A percentile compares a stretch with the other conserved stretches of the same genome.
phyloP scores from a whole-genome alignment of 53 echinoderm and acorn worm genomes.

The Astropecten irregularis region DNA sequence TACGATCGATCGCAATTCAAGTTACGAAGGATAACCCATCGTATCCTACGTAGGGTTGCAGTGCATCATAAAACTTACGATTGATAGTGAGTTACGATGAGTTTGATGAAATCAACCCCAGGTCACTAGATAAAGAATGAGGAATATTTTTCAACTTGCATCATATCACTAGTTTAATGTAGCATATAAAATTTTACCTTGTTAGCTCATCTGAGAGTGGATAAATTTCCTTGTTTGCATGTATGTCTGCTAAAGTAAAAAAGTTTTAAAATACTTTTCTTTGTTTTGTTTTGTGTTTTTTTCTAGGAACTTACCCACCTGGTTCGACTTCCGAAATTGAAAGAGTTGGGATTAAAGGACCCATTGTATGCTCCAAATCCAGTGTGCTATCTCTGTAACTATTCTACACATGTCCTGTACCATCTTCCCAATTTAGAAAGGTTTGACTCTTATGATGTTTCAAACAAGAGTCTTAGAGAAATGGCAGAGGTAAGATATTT shows the following conservation, averaged over 20 bases:
- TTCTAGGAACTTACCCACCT: slow-evolving; percentile 90
- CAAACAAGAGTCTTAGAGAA: slow-evolving; percentile 88
- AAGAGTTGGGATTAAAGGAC: slow-evolving; percentile 87
- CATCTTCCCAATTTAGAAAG: slow-evolving; percentile 90
- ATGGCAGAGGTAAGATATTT: slow-evolving; percentile 86
- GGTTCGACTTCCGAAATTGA: slow-evolving; percentile 77
- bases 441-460: slow-evolving; percentile 92
- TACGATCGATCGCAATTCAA: no score
- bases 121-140: no score
- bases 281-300: not conserved
- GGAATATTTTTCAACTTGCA: no score
- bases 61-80: no score
- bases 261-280: no score
- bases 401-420: slow-evolving; percentile 96
- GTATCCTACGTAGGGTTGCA: no score
- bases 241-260: slow-evolving; percentile 54
- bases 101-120: no score
- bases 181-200: no score
- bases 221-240: slow-evolving; percentile 88
- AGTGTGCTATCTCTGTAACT: slow-evolving; percentile 97
- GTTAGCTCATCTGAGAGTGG: slow-evolving; percentile 89
- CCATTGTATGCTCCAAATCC: slow-evolving; percentile 95
- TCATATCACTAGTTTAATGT: no score
- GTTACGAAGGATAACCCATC: no score
- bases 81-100: no score